Base-by-base conservation (phyloP, 2,797 vertebrate species). In the Amazonetta brasiliensis region DNA sequence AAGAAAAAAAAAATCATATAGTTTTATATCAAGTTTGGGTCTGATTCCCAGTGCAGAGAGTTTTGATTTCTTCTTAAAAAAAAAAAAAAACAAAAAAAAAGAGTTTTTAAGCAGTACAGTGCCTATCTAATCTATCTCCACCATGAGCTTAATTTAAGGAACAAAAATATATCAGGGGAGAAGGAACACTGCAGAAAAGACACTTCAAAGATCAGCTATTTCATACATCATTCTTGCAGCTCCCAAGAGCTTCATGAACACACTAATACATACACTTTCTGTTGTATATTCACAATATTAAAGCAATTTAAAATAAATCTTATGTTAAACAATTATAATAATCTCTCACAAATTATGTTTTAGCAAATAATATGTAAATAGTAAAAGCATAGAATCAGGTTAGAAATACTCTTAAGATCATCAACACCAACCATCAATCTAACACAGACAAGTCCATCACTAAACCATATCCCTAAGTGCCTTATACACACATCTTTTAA, bases 271-370 rank as follows among this genome's bases (percentile, higher is more conserved):
- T 37, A 84, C 21, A 66, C 14, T 83, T 88, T 63, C 62, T 16
- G 43, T 60, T 71, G 44, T 75, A 87, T 28, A 62, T 72, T 94
- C 89, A n/a, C 60, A 80, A 75, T 74, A 83, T 1, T 0, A 88
- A 92, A 80, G 28, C 35, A 60, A 88, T 94, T 93, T 82, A 60
- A 87, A 94, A 81, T 33, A 67, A 46, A 91, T 79, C 48, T 83
- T 90, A 91, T 15, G 37, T 44, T 76, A 21, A 69, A 63, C 35
- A 50, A 54, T 87, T 86, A 81, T 35, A 83, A 75, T 82, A 84
- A 90, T 68, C 8, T 84, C 37, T 87, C 63, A 69, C 59, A 87
- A 93, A 72, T 59, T 43, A 76, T 84, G 30, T 63, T 77, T 95
- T 63, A 95, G 55, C 35, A 67, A 83, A 88, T 58, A 83, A 59